Evolutionary conservation across 1,140 invertebrate genomes (phyloP), one percentile per base, ranked within the genome.

Genomic region (Trichonephila inaurata): DNA sequence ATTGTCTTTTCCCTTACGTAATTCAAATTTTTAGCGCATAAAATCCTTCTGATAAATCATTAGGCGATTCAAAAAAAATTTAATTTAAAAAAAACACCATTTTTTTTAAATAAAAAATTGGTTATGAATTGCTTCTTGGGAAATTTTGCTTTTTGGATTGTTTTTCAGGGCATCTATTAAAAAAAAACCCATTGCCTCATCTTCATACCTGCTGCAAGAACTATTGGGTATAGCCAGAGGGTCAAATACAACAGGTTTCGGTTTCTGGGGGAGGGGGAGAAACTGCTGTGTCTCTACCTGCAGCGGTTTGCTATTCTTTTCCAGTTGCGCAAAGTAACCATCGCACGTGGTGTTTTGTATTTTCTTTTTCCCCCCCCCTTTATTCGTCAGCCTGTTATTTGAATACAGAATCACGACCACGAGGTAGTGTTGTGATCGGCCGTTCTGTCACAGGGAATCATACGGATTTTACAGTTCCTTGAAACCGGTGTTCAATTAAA

Each of bases 201-300:
- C 40, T 44, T 33, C 77, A 33, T 24, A 60, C 7, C 21, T 51
- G 51, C 19, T n/a, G 44, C 10, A 21, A 83, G 14, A 51, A 58
- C 16, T 51, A 83, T 58, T 83, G 58, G 21, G 10, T 7, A 60
- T 51, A 83, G 82, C 82, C 44, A 6, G 19, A 83, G 82, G 82
- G 40, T 83, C 16, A n/a, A 19, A n/a, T 51, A 1, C 82, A 83
- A 83, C 82, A 60, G 82, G 82, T 83, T 83, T 83, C 82, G 82
- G 44, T 83, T 83, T 83, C 82, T 44, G 44, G 40, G 82, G 8
- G 44, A 44, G 40, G 82, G 24, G 51, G 44, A 58, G 21, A 58
- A 12, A 19, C 3, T 4, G 14, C 28, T 40, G 28, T 72, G n/a
- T n/a, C 33, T 33, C 28, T 77, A 51, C 51, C 7, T 51, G 33